A percentile compares a stretch with the other conserved stretches of the same genome.
phyloP scores from a whole-genome alignment of 2,113 vertebrate species.

The Pelvicachromis taeniatus region DNA sequence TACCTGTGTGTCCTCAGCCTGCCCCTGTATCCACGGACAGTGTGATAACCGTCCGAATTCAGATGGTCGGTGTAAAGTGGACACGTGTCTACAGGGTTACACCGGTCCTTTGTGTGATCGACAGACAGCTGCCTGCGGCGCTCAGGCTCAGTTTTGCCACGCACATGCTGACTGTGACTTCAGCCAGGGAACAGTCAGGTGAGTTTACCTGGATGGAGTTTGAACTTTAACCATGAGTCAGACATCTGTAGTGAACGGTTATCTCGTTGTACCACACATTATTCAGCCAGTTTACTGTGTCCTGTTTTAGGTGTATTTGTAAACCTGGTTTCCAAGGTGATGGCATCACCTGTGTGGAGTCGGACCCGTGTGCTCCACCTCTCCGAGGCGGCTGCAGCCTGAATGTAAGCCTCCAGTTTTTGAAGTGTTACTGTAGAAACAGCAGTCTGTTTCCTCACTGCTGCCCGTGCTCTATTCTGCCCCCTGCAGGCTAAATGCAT shows the following conservation, averaged over 20 bases:
- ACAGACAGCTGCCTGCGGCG: conserved; percentile 68
- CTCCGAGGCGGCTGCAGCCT: conserved; percentile 72
- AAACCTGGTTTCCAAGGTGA: conserved; percentile 85
- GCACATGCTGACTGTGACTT: conserved; percentile 81
- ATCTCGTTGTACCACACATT: not conserved
- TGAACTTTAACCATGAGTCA: not conserved
- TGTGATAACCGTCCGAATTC: conserved; percentile 81
- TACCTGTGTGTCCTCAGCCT: conserved; percentile 69
- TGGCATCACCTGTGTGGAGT: conserved; percentile 78
- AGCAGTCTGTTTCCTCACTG: not conserved
- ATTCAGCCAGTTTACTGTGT: not conserved
- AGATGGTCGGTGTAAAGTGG: conserved; percentile 74
- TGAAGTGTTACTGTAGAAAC: not conserved
- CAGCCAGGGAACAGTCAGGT: conserved; percentile 71
- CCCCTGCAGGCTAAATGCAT: conserved; percentile 82
- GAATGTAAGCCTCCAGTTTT: conserved; percentile 74
- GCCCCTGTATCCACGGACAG: conserved; percentile 77
- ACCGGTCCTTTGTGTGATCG: conserved; percentile 78
- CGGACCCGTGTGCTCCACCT: conserved; percentile 75
- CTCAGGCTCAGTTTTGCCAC: conserved; percentile 77
- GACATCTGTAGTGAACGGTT: not conserved
- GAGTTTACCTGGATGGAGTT: not conserved
- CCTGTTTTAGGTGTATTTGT: conserved; percentile 81
- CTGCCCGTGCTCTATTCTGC: no score
- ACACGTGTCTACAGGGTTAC: conserved; percentile 75